A percentile compares a stretch with the other conserved stretches of the same genome.
Evolutionary conservation across 2,888 invertebrate genomes (phyloP).

Genomic region (Acanthopleura granulata): DNA sequence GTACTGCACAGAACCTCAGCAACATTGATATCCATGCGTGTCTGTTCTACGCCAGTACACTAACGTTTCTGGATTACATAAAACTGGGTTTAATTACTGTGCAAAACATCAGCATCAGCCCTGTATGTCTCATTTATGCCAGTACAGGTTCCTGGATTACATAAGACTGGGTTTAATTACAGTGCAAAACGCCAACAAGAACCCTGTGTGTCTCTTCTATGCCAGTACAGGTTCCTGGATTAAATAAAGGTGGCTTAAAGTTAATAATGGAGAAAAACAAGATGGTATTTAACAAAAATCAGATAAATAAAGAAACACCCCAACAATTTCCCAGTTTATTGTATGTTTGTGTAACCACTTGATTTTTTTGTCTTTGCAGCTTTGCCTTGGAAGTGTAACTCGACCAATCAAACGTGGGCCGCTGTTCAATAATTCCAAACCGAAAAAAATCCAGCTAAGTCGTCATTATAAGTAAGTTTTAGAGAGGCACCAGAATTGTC

Average conservation of each 20-base stretch:
- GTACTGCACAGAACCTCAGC: not conserved
- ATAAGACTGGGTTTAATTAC: conserved; percentile 81
- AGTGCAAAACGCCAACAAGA: not conserved
- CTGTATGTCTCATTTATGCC: conserved; percentile 81
- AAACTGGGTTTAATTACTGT: conserved; percentile 79
- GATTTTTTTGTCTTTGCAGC: conserved; percentile 61
- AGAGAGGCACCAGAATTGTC: not conserved
- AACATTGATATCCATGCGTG: conserved; percentile 39
- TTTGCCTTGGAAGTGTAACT: conserved; percentile 84
- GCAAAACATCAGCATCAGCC: too few relatives aligned
- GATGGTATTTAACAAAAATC: not conserved
- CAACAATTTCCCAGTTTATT: not conserved
- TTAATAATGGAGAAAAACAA: too few relatives aligned
- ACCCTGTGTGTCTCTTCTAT: conserved; percentile 77
- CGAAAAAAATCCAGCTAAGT: conserved; percentile 90
- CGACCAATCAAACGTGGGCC: conserved; percentile 93
- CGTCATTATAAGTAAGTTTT: conserved; percentile 77
- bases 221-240: conserved; percentile 81
- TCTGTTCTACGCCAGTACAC: conserved; percentile 91
- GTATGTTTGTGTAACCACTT: too few relatives aligned
- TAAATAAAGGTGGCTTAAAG: conserved; percentile 86
- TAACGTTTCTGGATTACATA: conserved; percentile 95
- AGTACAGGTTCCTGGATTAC: conserved; percentile 97
- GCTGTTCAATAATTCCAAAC: conserved; percentile 86
- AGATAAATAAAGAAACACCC: too few relatives aligned